These are phyloP conservation scores for Trididemnum clinides DNA, from an alignment of 23 tunicate genomes.

Conservation along the genomic window DNA sequence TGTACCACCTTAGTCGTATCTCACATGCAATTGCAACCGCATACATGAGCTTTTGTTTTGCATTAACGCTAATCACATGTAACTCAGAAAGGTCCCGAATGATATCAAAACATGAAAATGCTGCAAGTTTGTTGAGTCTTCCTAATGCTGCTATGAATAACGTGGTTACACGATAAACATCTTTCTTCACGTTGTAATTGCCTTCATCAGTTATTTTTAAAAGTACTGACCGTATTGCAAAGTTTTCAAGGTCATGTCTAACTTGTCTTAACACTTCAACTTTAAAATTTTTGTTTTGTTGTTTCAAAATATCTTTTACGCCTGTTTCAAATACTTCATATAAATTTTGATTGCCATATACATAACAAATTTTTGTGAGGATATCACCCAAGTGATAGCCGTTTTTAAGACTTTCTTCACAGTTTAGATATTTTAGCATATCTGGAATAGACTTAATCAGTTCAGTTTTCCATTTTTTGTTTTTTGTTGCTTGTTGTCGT, in stretches of 20 bases:
- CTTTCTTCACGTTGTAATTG: slow-evolving; percentile 12
- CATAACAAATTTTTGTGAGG: neutral
- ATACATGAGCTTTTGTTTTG: neutral
- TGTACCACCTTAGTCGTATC: slow-evolving; percentile 8
- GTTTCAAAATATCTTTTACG: neutral
- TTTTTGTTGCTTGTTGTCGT: neutral
- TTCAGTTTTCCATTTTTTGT: slow-evolving; percentile 15
- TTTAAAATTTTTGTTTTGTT: neutral
- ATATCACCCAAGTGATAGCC: slow-evolving; percentile 20
- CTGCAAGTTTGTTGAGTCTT: neutral
- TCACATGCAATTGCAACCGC: slow-evolving; percentile 48
- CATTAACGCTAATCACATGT: neutral
- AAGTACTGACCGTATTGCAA: neutral
- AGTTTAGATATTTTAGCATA: slow-evolving; percentile 22
- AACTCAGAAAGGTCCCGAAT: neutral
- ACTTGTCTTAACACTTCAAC: neutral
- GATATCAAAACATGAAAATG: slow-evolving; percentile 12
- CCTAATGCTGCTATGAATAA: slow-evolving; percentile 18
- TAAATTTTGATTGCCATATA: neutral
- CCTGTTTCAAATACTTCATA: neutral
- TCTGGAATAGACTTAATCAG: slow-evolving; percentile 41
- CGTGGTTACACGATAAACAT: slow-evolving; percentile 21
- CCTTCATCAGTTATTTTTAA: neutral
- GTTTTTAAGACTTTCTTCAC: slow-evolving; percentile 10
- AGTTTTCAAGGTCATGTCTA: neutral